Conservation (phyloP, 64 coral and sea anemone species). For the Trachythela sp. region DNA sequence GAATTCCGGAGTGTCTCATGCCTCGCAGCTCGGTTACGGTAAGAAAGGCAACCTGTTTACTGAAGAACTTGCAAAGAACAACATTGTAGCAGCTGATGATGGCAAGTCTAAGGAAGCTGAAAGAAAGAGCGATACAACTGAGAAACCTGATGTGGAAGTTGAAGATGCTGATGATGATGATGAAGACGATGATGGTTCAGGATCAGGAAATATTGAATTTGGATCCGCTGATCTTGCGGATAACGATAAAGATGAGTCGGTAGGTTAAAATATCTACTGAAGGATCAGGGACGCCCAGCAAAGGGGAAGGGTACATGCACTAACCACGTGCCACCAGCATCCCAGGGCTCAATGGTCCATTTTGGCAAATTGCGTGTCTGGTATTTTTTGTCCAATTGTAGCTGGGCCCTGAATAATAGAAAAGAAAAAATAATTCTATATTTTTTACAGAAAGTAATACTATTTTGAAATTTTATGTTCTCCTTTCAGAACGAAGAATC, state of each 20-base stretch:
- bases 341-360: no score
- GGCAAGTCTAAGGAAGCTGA: not conserved
- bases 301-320: no score
- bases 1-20: not conserved
- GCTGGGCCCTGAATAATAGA: no score
- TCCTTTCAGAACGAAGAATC: not conserved
- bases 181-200: not conserved
- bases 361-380: no score
- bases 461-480: not conserved
- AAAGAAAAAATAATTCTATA: no score
- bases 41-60: not conserved
- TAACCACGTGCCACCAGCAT: no score
- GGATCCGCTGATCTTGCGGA: not conserved
- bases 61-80: not conserved
- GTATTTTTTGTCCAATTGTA: no score
- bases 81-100: not conserved
- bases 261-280: not conserved
- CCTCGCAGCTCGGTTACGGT: not conserved
- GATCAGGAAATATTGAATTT: not conserved
- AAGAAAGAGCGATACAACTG: not conserved
- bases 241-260: not conserved
- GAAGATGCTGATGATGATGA: conserved; percentile 6
- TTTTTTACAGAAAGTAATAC: no score
- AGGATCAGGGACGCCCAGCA: no score
- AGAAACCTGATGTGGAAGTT: not conserved